phyloP scores from a whole-genome alignment of 2,888 invertebrate genomes.

The Drosophila tanythrix region DNA sequence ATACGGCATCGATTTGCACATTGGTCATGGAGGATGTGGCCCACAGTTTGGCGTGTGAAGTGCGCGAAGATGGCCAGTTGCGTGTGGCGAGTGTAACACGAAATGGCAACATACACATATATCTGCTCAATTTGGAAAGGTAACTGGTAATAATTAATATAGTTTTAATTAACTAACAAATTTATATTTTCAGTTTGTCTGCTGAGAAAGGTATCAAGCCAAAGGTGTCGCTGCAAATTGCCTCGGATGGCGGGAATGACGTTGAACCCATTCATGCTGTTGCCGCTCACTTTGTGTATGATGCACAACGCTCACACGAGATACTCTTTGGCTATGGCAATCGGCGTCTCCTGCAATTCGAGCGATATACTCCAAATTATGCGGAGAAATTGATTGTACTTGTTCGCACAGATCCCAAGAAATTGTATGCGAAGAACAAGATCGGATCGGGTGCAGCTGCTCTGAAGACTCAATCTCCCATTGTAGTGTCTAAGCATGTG shows the following conservation, averaged over 20 bases:
- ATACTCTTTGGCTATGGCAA: constrained; percentile 87
- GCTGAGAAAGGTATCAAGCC: constrained; percentile 88
- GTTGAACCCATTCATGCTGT: constrained; percentile 87
- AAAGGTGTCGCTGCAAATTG: constrained; percentile 87
- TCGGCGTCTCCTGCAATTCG: constrained; percentile 87
- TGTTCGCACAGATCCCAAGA: constrained; percentile 82
- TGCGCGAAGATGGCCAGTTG: constrained; percentile 85
- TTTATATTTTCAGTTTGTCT: constrained; percentile 66
- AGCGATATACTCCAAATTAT: constrained; percentile 86
- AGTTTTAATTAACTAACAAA: background rate
- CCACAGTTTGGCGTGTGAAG: constrained; percentile 85
- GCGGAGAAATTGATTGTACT: constrained; percentile 86
- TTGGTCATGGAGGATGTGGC: constrained; percentile 90
- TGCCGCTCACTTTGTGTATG: constrained; percentile 83
- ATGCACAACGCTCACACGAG: constrained; percentile 82
- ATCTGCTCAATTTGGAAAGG: constrained; percentile 91
- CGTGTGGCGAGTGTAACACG: constrained; percentile 87
- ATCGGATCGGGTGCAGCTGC: constrained; percentile 51
- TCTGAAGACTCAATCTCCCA: constrained; percentile 77
- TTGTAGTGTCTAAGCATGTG: constrained; percentile 68
- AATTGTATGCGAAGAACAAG: constrained; percentile 63
- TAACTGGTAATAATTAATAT: constrained; percentile 10
- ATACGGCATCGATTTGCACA: constrained; percentile 86
- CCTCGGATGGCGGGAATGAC: constrained; percentile 86
- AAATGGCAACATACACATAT: constrained; percentile 92